These are phyloP conservation scores for Meteorus cinctellus DNA, from an alignment of 2,888 invertebrate genomes.

Conservation along the genomic window DNA sequence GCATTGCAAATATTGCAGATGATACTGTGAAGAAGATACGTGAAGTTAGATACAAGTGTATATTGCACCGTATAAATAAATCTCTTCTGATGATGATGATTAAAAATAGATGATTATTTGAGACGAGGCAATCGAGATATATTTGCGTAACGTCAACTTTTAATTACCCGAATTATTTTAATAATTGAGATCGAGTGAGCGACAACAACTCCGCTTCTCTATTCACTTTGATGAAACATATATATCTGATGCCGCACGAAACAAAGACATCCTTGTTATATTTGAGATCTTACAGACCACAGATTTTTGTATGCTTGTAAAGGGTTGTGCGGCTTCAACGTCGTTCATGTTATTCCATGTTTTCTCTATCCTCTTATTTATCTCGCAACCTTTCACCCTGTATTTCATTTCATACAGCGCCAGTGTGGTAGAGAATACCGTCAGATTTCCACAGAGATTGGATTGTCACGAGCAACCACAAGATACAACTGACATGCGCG, in stretches of 20 bases:
- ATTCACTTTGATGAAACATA: background rate
- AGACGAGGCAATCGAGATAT: no score
- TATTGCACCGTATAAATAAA: no score
- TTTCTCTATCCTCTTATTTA: background rate
- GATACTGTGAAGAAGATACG: no score
- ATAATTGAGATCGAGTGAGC: no score
- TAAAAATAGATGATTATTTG: no score
- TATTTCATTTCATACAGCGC: background rate
- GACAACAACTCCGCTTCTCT: no score
- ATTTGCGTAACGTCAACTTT: no score
- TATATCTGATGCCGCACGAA: background rate
- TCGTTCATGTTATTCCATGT: background rate
- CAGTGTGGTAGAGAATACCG: constrained; percentile 38
- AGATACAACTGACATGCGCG: constrained; percentile 23
- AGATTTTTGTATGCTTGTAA: background rate
- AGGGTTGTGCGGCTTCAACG: background rate
- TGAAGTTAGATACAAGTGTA: no score
- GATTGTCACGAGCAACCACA: constrained; percentile 52
- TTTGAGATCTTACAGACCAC: background rate
- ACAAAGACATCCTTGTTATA: background rate
- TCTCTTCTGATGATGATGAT: no score
- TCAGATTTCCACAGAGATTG: constrained; percentile 58
- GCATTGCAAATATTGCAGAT: no score
- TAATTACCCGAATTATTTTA: no score
- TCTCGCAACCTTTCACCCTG: background rate